Evolutionary conservation across 1,140 invertebrate species (phyloP), one percentile per base, ranked within the genome.

Genomic region (Formica exsecta): DNA sequence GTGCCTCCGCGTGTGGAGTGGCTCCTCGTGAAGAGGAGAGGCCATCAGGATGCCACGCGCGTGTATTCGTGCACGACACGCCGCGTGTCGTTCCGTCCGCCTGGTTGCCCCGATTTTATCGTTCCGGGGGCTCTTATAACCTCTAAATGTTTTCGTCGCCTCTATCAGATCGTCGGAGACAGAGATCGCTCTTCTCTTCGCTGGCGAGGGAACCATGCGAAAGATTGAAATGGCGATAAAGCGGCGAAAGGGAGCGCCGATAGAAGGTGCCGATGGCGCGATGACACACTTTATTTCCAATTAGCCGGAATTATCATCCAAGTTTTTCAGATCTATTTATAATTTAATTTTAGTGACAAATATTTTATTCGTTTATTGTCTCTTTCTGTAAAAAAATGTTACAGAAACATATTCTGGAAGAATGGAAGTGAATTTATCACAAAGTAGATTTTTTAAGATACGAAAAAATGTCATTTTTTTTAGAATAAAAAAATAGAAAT

Each of bases 101-200:
- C 89, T 86, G 84, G 89, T 85, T 89, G 87, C 87, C 66, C 73
- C 65, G 92, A 93, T 92, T 88, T 92, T 91, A 93, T 93, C 93
- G 85, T 85, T 61, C 64, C 62, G 59, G 84, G 86, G 68, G 81
- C 87, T 86, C 90, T 93, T 92, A 91, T 93, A 93, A 93, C 91
- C 92, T 90, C 88, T 88, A 92, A 93, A 93, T 93, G 92, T 92
- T 92, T 92, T 93, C 92, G 89, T 92, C 92, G 92, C 92, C 90
- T 93, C 85, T 91, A 93, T 93, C 92, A 93, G 92, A 92, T 93
- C 86, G 68, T 57, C 68, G 54, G 38, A 59, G 68, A 83, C 79
- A 48, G 54, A 41, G 68, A 83, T 83, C 68, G 79, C 79, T 83
- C 79, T 80, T 70, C 65, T 44, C 77, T 59, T 61, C 79, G 68